These are phyloP conservation scores for Coelinius sp. DNA, from an alignment of 2,888 invertebrate species.

Conservation along the genomic window DNA sequence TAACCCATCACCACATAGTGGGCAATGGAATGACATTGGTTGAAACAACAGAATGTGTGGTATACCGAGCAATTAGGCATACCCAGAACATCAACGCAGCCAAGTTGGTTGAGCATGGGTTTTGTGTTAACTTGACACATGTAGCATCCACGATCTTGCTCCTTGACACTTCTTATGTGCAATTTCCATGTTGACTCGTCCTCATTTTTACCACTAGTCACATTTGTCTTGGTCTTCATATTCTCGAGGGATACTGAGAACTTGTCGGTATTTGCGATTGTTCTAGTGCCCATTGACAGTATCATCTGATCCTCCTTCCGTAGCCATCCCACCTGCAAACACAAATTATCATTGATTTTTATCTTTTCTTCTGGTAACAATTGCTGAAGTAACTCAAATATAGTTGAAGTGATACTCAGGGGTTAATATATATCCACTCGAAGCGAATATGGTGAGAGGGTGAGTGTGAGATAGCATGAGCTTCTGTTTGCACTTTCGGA, in stretches of 20 bases:
- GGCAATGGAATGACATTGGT: slow-evolving; percentile 35
- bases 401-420: slow-evolving; percentile 11
- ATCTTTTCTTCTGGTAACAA: neutral
- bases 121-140: slow-evolving; percentile 87
- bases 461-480: neutral
- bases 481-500: slow-evolving; percentile 29
- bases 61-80: slow-evolving; percentile 63
- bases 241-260: slow-evolving; percentile 76
- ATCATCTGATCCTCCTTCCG: slow-evolving; percentile 84
- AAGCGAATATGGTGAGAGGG: neutral
- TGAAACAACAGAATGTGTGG: slow-evolving; percentile 49
- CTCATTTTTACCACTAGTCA: slow-evolving; percentile 44
- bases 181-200: slow-evolving; percentile 82
- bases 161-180: slow-evolving; percentile 80
- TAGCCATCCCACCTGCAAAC: slow-evolving; percentile 81
- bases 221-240: slow-evolving; percentile 56
- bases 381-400: neutral
- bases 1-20: slow-evolving; percentile 15
- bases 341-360: neutral
- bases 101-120: slow-evolving; percentile 83
- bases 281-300: slow-evolving; percentile 80
- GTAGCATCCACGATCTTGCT: slow-evolving; percentile 83
- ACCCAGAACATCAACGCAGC: slow-evolving; percentile 84
- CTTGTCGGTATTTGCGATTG: slow-evolving; percentile 82
- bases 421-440: slow-evolving; percentile 38